Base-by-base conservation (phyloP, 2,113 vertebrate genomes). In the Callipepla californica region DNA sequence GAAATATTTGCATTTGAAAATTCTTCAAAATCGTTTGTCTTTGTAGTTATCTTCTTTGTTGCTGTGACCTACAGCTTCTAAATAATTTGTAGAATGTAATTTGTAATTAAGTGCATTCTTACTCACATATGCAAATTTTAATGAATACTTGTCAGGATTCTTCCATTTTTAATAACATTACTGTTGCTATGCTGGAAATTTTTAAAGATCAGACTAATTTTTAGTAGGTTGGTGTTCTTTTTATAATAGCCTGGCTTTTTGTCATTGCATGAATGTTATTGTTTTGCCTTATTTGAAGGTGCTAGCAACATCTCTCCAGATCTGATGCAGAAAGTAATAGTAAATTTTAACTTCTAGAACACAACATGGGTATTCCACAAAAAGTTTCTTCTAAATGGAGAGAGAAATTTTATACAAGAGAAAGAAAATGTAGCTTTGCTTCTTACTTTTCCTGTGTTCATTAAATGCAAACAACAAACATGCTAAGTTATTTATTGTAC, bases 71-170 rank as follows among this genome's bases (percentile, higher is more conserved):
- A 94, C 38, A 96, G 76, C 92, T 96, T 97, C 95, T 94, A 96
- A 96, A 96, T 97, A 93, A 97, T 96, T 96, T 97, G 44, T 50
- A 94, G 82, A 96, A 89, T 94, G 53, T 30, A 93, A 95, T 97
- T 97, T 95, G 70, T 86, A 97, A 97, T 97, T 97, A 97, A 96
- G 84, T 90, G 74, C 61, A 92, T 96, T 97, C 96, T 97, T 94
- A 97, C 77, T 92, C 96, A 96, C 44, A 38, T 96, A 97, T 97
- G 96, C 94, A 98, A 96, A 97, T 96, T 95, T 53, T 96, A 97
- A 97, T 97, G 92, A 97, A 84, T 95, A 89, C 91, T 96, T 97
- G 89, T 96, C 91, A 95, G 93, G 93, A 94, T 96, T 95, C 91
- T 95, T 93, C 88, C 95, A 97, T 97, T 97, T 97, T 97, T 97